Base-by-base conservation (phyloP, 2,797 vertebrate species). In the Myotis findleyi region DNA sequence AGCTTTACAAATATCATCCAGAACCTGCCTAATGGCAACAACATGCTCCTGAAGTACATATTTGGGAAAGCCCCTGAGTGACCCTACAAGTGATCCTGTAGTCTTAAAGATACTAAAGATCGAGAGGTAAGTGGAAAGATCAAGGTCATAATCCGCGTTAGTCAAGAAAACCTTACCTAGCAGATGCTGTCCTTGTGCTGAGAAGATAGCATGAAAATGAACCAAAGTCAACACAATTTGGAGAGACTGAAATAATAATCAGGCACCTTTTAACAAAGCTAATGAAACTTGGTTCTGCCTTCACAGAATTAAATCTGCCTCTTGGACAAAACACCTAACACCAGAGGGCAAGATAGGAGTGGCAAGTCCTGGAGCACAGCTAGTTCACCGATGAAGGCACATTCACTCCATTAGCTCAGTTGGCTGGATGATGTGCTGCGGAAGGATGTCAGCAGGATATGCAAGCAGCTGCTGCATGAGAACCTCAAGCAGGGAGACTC, bases 321-420 rank as follows among this genome's bases (percentile, higher is more conserved):
- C 71, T 95, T 91, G 44, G 59, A 97, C 91, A 91, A 53, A 96
- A 85, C 13, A 91, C 83, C 83, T 38, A 85, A 71, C 21, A 83
- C 90, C 27, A 95, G 84, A 93, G 23, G 77, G 41, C 12, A 66
- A 88, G 57, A 66, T 4, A 79, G 73, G 62, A 93, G 73, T 23
- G 71, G 53, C 30, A 79, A 81, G 69, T 80, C 53, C 85, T 94
- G 87, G 69, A 71, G n/a, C 47, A 20, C 0, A 53, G 87, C 87
- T 91, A 82, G 55, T 53, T 79, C 49, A 49, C 57, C 1, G 3
- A 69, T 62, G 55, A 57, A 88, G 89, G 71, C 20, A 33, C 8
- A 14, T 17, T 93, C 14, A 17, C 30, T 59, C 44, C 62, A 82
- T 77, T 53, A 71, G 84, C 25, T 95, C 64, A 53, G 91, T 27